Evolutionary conservation across 1,140 invertebrate genomes (phyloP).

Genomic region (Augochlora pura): DNA sequence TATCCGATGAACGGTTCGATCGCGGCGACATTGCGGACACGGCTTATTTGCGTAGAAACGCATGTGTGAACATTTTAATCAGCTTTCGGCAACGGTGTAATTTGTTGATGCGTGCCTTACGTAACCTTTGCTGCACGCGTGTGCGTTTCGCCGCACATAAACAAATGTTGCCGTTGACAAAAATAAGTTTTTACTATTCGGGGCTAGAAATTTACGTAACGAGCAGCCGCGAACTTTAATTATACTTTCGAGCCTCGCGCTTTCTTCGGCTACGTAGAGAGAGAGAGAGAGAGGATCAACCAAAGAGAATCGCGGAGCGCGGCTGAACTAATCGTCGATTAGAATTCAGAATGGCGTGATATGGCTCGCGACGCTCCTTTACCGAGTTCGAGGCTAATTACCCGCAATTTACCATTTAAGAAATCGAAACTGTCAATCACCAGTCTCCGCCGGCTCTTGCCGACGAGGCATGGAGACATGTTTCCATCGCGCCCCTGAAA

Average conservation of each 20-base stretch:
- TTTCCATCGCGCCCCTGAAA: background rate
- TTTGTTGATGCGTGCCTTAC: background rate
- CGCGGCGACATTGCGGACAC: too few relatives aligned
- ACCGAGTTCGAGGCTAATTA: slow-evolving; percentile 31
- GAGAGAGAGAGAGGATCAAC: too few relatives aligned
- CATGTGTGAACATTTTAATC: background rate
- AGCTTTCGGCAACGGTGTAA: background rate
- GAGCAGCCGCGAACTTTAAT: background rate
- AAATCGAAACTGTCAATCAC: slow-evolving; percentile 24
- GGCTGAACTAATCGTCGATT: slow-evolving; percentile 1
- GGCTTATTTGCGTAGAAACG: too few relatives aligned
- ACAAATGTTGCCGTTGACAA: background rate
- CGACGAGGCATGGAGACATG: background rate
- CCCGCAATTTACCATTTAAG: slow-evolving; percentile 37
- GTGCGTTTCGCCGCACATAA: background rate
- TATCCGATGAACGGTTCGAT: background rate
- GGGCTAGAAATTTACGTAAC: background rate
- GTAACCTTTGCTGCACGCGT: background rate
- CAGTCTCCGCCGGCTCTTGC: background rate
- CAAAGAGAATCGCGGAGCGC: background rate
- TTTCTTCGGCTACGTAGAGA: too few relatives aligned
- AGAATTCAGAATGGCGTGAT: slow-evolving; percentile 17
- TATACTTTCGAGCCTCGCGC: background rate
- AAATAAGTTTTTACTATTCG: slow-evolving; percentile 5
- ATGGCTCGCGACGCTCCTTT: slow-evolving; percentile 13